A percentile compares a stretch with the other conserved stretches of the same genome.
phyloP scores from a whole-genome alignment of 2,888 invertebrate species.

The Acheta domesticus region DNA sequence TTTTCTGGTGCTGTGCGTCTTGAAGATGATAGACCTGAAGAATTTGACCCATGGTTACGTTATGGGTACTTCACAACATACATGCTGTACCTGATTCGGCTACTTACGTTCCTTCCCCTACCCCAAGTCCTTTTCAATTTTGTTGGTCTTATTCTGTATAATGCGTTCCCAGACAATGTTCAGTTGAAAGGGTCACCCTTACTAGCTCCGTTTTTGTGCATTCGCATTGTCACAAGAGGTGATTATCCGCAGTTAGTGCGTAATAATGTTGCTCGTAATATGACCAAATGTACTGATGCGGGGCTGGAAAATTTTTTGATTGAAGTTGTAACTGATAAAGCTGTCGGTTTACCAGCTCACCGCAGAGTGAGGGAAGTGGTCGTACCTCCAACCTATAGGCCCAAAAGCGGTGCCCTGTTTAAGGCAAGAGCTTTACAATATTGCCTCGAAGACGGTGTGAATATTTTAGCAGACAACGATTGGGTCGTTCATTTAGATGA shows the following conservation, averaged over 20 bases:
- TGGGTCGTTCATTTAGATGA: conserved; percentile 98
- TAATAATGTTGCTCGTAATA: conserved; percentile 79
- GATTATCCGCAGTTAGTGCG: conserved; percentile 89
- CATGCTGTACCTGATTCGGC: conserved; percentile 71
- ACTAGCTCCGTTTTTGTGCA: conserved; percentile 89
- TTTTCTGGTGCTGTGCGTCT: conserved; percentile 58
- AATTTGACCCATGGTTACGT: conserved; percentile 74
- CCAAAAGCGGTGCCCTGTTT: conserved; percentile 88
- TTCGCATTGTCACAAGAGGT: conserved; percentile 90
- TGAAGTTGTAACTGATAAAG: conserved; percentile 93
- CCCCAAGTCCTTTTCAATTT: conserved; percentile 89
- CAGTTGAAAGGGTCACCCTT: conserved; percentile 84
- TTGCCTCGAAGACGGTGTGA: conserved; percentile 87
- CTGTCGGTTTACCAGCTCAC: conserved; percentile 67
- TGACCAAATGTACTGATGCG: conserved; percentile 81
- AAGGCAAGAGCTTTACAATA: conserved; percentile 94
- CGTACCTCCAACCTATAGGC: conserved; percentile 80
- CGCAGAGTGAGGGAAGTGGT: conserved; percentile 82
- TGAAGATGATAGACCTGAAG: conserved; percentile 51
- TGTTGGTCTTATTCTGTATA: conserved; percentile 81
- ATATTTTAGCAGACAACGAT: conserved; percentile 77
- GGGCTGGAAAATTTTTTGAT: conserved; percentile 94
- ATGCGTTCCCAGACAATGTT: conserved; percentile 92
- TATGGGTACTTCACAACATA: conserved; percentile 75
- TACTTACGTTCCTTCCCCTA: conserved; percentile 78